Base-by-base conservation (phyloP, 2,113 vertebrate genomes). In the Pipa parva region DNA sequence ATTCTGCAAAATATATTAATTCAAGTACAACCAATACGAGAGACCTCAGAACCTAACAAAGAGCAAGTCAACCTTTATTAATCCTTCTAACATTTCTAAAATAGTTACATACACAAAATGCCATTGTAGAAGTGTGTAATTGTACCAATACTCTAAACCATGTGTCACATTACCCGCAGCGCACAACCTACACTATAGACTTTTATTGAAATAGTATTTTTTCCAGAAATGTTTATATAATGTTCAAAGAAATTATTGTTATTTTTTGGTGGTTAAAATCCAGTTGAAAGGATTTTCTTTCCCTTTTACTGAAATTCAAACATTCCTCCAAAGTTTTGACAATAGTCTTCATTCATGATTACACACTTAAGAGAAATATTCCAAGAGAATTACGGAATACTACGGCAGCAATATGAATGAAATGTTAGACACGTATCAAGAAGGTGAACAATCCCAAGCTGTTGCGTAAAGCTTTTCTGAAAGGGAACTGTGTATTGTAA, bases 161-260 rank as follows among this genome's bases (percentile, higher is more conserved):
- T 63, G 63, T 45, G 48, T 77, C 58, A 4, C 63, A 72, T 76
- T 82, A 75, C 72, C 71, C 71, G 74, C 67, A 80, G 76, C 77
- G 73, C 72, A 77, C 74, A 73, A 78, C 77, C 78, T 73, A 76
- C 79, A 76, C 73, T 73, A 67, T 65, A 71, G 71, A 33, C 71
- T 81, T 77, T 82, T 78, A 61, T 74, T 77, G 75, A 77, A 77
- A 80, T 67, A 83, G 73, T 74, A 73, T 80, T 87, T 86, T n/a
- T 87, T 82, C 81, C 75, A 83, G 78, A 74, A 82, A 75, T 83
- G 80, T 87, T 88, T 87, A 84, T 79, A 87, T 87, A 85, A 83
- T 75, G 64, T 83, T 82, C 81, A 71, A 71, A 81, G 70, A 76
- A 83, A 79, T 83, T 87, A 84, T 82, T 81, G 73, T 83, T 84